A percentile compares a stretch with the other conserved stretches of the same genome.
Evolutionary conservation across 2,888 invertebrate species (phyloP).

Genomic region (Oasisia sp.): DNA sequence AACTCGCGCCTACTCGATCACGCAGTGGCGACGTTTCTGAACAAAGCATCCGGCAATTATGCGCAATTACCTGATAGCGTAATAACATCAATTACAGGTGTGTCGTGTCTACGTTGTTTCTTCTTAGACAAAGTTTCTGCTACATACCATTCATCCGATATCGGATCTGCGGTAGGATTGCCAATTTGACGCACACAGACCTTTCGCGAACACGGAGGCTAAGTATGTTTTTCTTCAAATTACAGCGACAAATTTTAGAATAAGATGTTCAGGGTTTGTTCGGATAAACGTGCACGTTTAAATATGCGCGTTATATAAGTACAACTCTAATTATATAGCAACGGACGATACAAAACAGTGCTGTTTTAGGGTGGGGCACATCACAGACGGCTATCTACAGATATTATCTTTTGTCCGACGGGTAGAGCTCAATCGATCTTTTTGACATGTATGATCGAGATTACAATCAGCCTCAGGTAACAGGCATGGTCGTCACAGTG

Average conservation of each 20-base stretch:
- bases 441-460: neutral
- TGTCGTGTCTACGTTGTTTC: neutral
- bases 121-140: neutral
- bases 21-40: neutral
- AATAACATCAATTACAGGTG: neutral
- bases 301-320: neutral
- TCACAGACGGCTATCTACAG: neutral
- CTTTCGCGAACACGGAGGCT: no score
- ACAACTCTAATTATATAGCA: neutral
- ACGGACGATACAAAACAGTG: neutral
- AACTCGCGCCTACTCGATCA: neutral
- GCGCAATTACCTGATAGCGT: neutral
- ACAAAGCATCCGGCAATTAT: neutral
- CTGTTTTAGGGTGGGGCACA: neutral
- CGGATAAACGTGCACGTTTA: neutral
- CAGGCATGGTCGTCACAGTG: no score
- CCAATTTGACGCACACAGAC: neutral
- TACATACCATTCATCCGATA: neutral
- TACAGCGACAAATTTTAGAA: neutral
- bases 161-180: neutral
- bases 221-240: no score
- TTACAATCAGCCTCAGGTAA: neutral
- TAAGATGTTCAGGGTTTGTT: neutral
- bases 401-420: neutral
- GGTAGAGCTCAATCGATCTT: neutral